Percentiles rank a stretch among this genome's conserved stretches.
Evolutionary conservation across 1,140 invertebrate species (phyloP).

Genomic region (Sarcophaga bullata): DNA sequence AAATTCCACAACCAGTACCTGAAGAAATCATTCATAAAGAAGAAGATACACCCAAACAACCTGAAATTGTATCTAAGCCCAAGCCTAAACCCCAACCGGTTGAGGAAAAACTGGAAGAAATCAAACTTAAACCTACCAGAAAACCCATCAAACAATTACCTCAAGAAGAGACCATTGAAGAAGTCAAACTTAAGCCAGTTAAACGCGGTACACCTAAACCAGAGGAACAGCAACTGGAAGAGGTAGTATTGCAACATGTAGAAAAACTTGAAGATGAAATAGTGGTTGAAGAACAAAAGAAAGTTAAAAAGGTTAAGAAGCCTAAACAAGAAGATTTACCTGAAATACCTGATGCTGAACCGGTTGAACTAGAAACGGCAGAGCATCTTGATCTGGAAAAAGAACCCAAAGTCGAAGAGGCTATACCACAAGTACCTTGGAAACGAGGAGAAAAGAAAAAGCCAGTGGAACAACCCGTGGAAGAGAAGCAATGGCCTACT

Average conservation of each 20-base stretch:
- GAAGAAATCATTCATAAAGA: slow-evolving; percentile 42
- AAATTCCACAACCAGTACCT: slow-evolving; percentile 34
- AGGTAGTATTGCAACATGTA: slow-evolving; percentile 67
- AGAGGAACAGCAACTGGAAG: slow-evolving; percentile 64
- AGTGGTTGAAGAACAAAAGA: slow-evolving; percentile 56
- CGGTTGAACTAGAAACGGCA: slow-evolving; percentile 55
- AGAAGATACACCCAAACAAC: slow-evolving; percentile 43
- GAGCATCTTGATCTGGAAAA: slow-evolving; percentile 65
- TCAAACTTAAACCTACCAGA: slow-evolving; percentile 63
- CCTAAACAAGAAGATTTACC: slow-evolving; percentile 57
- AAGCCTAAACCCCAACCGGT: slow-evolving; percentile 58
- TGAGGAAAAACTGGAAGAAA: slow-evolving; percentile 63
- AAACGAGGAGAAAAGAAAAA: slow-evolving; percentile 63
- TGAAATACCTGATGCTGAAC: slow-evolving; percentile 58
- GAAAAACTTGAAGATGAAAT: slow-evolving; percentile 62
- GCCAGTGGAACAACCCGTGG: slow-evolving; percentile 63
- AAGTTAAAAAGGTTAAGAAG: slow-evolving; percentile 58
- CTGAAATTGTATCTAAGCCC: slow-evolving; percentile 48
- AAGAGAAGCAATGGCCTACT: slow-evolving; percentile 66
- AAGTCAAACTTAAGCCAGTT: slow-evolving; percentile 62
- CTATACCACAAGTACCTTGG: slow-evolving; percentile 60
- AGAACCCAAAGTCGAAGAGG: slow-evolving; percentile 58
- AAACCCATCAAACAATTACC: slow-evolving; percentile 56
- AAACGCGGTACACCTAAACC: slow-evolving; percentile 57
- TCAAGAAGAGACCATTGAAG: slow-evolving; percentile 58